These are phyloP conservation scores for Holcopasites calliopsidis DNA, from an alignment of 1,140 invertebrate species.

Conservation along the genomic window DNA sequence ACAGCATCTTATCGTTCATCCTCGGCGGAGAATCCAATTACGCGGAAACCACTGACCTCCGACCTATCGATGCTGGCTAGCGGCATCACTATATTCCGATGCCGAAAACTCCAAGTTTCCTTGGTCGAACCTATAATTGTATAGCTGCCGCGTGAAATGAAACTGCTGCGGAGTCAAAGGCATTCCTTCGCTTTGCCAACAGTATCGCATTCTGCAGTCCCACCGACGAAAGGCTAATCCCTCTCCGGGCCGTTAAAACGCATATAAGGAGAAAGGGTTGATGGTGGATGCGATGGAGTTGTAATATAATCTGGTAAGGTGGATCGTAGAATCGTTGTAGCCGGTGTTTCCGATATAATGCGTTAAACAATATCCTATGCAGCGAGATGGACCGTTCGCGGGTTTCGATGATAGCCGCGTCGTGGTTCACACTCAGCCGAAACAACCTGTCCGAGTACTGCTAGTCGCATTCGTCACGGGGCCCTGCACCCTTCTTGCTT, in stretches of 20 bases:
- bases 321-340: constrained; percentile 25
- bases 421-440: constrained; percentile 20
- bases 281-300: constrained; percentile 20
- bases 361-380: constrained; percentile 3
- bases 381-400: constrained; percentile 22
- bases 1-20: constrained; percentile 3
- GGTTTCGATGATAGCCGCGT: constrained; percentile 1
- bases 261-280: constrained; percentile 14
- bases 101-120: constrained; percentile 58
- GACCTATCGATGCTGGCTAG: constrained; percentile 45
- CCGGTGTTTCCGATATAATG: constrained; percentile 1
- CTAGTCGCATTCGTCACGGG: constrained; percentile 58
- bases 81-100: constrained; percentile 48
- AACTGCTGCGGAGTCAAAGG: constrained; percentile 51
- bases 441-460: constrained; percentile 49
- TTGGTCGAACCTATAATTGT: constrained; percentile 48
- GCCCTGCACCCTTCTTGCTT: constrained; percentile 3
- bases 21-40: constrained; percentile 28
- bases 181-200: constrained; percentile 53
- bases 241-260: constrained; percentile 25
- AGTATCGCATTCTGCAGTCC: constrained; percentile 44
- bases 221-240: constrained; percentile 55
- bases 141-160: constrained; percentile 35
- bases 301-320: no score
- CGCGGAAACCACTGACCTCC: background rate